These are phyloP conservation scores for Dicranocentrus wangi DNA, from an alignment of 2,888 invertebrate genomes.

Conservation along the genomic window DNA sequence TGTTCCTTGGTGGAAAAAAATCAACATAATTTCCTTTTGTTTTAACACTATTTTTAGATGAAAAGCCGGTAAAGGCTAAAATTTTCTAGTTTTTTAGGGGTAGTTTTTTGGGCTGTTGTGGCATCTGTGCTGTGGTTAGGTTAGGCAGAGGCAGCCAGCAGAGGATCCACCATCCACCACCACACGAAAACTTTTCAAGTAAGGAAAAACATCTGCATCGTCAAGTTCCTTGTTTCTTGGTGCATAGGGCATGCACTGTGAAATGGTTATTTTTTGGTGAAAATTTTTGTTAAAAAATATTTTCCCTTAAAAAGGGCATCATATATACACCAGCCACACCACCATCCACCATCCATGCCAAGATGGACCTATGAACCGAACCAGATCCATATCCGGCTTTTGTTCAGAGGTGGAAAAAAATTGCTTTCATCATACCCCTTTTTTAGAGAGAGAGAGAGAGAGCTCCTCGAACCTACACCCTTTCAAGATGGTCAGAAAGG, in stretches of 20 bases:
- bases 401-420: slow-evolving; percentile 9
- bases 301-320: too few relatives aligned
- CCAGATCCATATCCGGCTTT: neutral
- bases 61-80: too few relatives aligned
- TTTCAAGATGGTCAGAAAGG: too few relatives aligned
- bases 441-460: too few relatives aligned
- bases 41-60: too few relatives aligned
- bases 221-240: neutral
- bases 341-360: too few relatives aligned
- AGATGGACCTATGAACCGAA: neutral
- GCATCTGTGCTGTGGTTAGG: too few relatives aligned
- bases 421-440: slow-evolving; percentile 1
- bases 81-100: neutral
- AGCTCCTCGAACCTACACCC: too few relatives aligned
- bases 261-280: neutral
- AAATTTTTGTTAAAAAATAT: neutral
- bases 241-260: neutral
- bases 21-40: neutral
- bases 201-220: slow-evolving; percentile 28
- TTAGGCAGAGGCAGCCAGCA: too few relatives aligned
- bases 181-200: slow-evolving; percentile 30
- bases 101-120: slow-evolving; percentile 2
- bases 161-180: slow-evolving; percentile 5
- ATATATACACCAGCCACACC: too few relatives aligned
- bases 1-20: neutral